Evolutionary conservation across 2,888 invertebrate species (phyloP), one percentile per base, ranked within the genome.

Genomic region (Notocelia uddmanniana): DNA sequence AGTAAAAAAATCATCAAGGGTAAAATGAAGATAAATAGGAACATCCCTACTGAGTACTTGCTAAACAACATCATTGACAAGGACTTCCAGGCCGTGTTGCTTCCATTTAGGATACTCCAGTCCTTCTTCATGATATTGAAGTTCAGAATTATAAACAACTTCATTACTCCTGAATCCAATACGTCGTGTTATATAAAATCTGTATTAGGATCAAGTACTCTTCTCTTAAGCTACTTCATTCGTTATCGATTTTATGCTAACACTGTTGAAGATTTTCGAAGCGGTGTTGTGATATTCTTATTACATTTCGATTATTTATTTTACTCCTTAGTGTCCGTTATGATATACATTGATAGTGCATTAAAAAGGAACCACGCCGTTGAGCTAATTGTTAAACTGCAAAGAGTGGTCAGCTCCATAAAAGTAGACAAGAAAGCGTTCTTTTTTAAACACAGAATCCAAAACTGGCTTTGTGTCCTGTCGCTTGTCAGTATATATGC

Each of bases 111-210:
- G n/a, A 15, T 69, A 15, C n/a, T 68, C 10, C 41, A 18, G 11
- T 10, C 26, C 5, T n/a, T 60, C 2, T 26, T 54, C 15, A 26
- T 68, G 19, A 62, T 62, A 23, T 50, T 18, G 18, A 48, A 31
- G 8, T 62, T 31, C 19, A 48, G 13, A 5, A 62, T 62, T 2
- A 62, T 31, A 13, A 62, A 50, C 15, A 62, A 62, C 26, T 62
- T 48, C 26, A 62, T 62, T 0, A 62, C 62, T 31, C 31, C 48
- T 15, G 18, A 62, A 2, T 8, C 5, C 18, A 10, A 19, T 3
- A 9, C 31, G 5, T 31, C 26, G 0, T 18, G 11, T 19, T 31
- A 48, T 2, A 31, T 62, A 13, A 31, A 31, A 31, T 62, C 48
- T 8, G 5, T 13, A 1, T 8, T 62, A 3, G 62, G 62, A 11